Evolutionary conservation across 2,888 invertebrate species (phyloP).

Genomic region (Byasa hedistus): DNA sequence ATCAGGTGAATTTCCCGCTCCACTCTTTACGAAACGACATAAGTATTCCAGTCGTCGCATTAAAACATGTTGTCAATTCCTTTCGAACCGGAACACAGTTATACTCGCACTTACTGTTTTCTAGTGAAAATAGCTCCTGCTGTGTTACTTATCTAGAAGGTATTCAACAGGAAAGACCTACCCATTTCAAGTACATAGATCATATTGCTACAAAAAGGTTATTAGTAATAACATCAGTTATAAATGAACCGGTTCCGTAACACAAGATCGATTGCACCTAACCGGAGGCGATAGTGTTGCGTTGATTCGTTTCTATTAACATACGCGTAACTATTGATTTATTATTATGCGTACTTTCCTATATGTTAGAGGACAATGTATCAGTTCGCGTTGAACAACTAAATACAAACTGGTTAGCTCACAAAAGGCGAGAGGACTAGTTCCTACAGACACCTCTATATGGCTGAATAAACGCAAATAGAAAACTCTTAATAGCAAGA

Average conservation of each 20-base stretch:
- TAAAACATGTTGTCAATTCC: too few species aligned
- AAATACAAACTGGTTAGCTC: conserved; percentile 41
- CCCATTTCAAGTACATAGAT: not conserved
- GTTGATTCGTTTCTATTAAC: conserved; percentile 22
- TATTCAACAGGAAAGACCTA: too few species aligned
- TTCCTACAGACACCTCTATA: conserved; percentile 42
- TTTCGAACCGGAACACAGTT: too few species aligned
- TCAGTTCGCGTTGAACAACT: conserved; percentile 26
- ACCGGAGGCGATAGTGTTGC: conserved; percentile 16
- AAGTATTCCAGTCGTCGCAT: too few species aligned
- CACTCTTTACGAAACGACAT: too few species aligned
- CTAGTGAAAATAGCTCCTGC: too few species aligned
- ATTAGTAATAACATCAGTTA: conserved; percentile 8
- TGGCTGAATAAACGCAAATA: conserved; percentile 27
- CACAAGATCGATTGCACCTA: conserved; percentile 16
- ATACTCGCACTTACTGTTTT: too few species aligned
- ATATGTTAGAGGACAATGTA: conserved; percentile 22
- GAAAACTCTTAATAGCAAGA: conserved; percentile 14
- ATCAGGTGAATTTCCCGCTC: too few species aligned
- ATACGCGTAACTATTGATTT: conserved; percentile 21
- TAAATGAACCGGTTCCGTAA: conserved; percentile 17
- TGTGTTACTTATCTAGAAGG: too few species aligned
- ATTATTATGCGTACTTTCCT: conserved; percentile 14
- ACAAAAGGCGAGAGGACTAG: conserved; percentile 42
- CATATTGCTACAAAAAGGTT: not conserved